These are phyloP conservation scores for Eumeta japonica DNA, from an alignment of 1,140 invertebrate species.

Conservation along the genomic window DNA sequence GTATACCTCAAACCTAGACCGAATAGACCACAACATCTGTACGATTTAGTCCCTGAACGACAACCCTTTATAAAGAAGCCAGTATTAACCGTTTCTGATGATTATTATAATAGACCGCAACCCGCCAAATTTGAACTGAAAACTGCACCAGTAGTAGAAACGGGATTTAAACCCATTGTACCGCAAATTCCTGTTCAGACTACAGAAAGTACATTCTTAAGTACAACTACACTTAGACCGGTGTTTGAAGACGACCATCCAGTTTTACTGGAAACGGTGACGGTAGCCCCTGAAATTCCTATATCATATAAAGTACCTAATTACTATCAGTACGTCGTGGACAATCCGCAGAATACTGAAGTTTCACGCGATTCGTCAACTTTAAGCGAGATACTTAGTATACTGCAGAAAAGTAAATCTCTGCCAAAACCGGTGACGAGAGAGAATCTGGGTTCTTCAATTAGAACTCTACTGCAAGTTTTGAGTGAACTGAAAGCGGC, in stretches of 20 bases:
- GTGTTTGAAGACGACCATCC: conserved; percentile 12
- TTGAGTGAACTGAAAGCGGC: conserved; percentile 64
- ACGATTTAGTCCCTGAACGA: conserved; percentile 20
- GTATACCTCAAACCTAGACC: conserved; percentile 35
- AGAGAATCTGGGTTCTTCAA: conserved; percentile 75
- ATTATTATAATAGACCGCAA: conserved; percentile 34
- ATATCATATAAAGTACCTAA: conserved; percentile 16
- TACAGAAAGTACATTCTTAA: conserved; percentile 1
- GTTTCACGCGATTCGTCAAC: conserved; percentile 23
- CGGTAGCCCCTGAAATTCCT: conserved; percentile 12
- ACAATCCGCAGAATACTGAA: conserved; percentile 22
- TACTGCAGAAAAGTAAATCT: conserved; percentile 70
- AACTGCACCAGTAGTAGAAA: conserved; percentile 32
- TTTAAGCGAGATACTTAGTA: conserved; percentile 56
- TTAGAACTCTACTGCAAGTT: conserved; percentile 72
- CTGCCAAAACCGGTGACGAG: conserved; percentile 71
- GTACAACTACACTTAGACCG: background rate
- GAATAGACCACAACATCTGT: conserved; percentile 23
- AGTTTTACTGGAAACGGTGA: conserved; percentile 13
- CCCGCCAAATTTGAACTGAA: conserved; percentile 4
- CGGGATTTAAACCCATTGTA: conserved; percentile 49
- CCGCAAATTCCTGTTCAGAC: conserved; percentile 21
- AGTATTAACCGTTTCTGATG: conserved; percentile 31
- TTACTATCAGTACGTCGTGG: conserved; percentile 28
- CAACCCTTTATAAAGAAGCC: conserved; percentile 28